Evolutionary conservation across 2,113 vertebrate genomes (phyloP).

Genomic region (Globicephala melas): DNA sequence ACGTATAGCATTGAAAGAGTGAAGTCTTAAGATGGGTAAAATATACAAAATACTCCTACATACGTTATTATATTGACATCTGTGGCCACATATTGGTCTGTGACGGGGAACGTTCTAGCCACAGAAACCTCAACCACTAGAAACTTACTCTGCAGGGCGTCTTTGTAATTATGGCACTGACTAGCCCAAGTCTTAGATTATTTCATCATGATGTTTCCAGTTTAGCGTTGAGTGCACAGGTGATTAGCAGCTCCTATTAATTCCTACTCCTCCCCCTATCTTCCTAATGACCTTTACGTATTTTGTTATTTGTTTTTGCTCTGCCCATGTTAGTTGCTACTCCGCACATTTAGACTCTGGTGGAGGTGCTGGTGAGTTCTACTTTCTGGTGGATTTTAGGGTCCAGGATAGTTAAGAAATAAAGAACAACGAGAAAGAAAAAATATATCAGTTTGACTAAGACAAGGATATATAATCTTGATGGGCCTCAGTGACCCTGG

Average conservation of each 20-base stretch:
- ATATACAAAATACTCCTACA: slow-evolving; percentile 40
- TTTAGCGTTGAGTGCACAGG: not conserved
- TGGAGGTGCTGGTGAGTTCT: not conserved
- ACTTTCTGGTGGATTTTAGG: slow-evolving; percentile 35
- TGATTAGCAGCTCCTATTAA: slow-evolving; percentile 14
- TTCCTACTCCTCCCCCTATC: not conserved
- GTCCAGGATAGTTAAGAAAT: not conserved
- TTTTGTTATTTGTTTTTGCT: not conserved
- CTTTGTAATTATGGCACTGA: slow-evolving; percentile 39
- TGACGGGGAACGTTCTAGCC: slow-evolving; percentile 41
- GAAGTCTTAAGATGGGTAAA: slow-evolving; percentile 38
- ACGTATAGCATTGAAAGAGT: slow-evolving; percentile 47
- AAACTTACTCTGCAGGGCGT: slow-evolving; percentile 10
- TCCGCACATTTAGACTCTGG: not conserved
- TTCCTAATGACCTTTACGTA: not conserved
- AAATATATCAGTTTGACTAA: slow-evolving; percentile 17
- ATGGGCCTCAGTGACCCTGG: not conserved
- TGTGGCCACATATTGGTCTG: slow-evolving; percentile 37
- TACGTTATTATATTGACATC: slow-evolving; percentile 54
- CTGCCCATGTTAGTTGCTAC: not conserved
- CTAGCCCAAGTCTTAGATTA: not conserved
- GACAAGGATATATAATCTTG: not conserved
- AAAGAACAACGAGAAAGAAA: slow-evolving; percentile 10
- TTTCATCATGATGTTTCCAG: slow-evolving; percentile 1
- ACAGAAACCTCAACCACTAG: slow-evolving; percentile 44